Evolutionary conservation across 2,888 invertebrate genomes (phyloP), one percentile per base, ranked within the genome.

Genomic region (Heteropelma amictum): DNA sequence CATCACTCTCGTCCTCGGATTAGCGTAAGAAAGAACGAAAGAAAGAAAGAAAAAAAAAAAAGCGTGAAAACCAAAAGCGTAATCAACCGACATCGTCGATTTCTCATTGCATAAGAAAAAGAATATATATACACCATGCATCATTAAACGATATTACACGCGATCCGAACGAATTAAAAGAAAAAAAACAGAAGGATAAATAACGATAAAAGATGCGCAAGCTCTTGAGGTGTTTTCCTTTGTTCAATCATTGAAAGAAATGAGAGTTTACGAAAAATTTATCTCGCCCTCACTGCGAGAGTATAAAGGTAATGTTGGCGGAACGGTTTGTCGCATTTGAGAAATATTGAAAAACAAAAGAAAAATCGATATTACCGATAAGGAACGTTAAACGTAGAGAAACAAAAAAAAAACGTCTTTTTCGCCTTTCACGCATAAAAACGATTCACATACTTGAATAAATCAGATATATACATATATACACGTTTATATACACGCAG

Each of bases 211-310:
- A n/a, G n/a, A n/a, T n/a, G n/a, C n/a, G n/a, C n/a, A n/a, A n/a
- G n/a, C n/a, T n/a, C n/a, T n/a, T n/a, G n/a, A n/a, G n/a, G n/a
- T n/a, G n/a, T n/a, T n/a, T n/a, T n/a, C n/a, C n/a, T n/a, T 67
- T 69, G 51, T 58, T 70, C 70, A 72, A 60, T 51, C 21, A 33
- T 51, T 67, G 19, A 58, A 49, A 67, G 47, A 47, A 56, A 73
- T 19, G 45, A 54, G 61, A 60, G 70, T 70, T 28, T 71, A 21
- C 14, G 47, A 47, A 26, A 69, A 69, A 74, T 64, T 65, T 74
- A 74, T 74, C 74, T 74, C 74, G 74, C 65, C 65, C 70, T 74
- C 45, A 61, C 40, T 67, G 75, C 67, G 70, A 61, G 56, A 58
- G 61, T 63, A 60, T 56, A 63, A 53, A 38, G 63, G 47, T 35